These are phyloP conservation scores for Erebia epiphron DNA, from an alignment of 2,888 invertebrate species.

Conservation along the genomic window DNA sequence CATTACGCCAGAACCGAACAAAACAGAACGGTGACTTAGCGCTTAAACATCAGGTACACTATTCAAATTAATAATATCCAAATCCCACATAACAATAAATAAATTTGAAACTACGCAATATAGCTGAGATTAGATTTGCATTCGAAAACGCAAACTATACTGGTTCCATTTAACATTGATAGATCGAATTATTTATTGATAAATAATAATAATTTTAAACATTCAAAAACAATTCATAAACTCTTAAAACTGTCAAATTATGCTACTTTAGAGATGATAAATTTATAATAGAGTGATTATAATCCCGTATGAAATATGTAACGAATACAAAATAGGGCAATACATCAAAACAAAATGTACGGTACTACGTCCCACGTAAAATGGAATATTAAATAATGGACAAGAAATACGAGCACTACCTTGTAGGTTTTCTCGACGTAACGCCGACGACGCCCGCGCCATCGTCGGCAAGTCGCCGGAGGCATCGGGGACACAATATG, in stretches of 20 bases:
- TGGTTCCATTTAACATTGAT: not conserved
- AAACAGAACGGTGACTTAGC: not conserved
- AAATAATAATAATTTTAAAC: not conserved
- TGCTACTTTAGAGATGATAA: not conserved
- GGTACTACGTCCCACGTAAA: constrained; percentile 20
- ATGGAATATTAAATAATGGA: constrained; percentile 23
- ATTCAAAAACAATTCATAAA: constrained; percentile 1
- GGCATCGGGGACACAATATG: constrained; percentile 16
- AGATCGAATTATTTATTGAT: not conserved
- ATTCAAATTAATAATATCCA: not conserved
- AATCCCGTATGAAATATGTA: not conserved
- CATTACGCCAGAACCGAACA: not conserved
- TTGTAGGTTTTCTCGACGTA: constrained; percentile 22
- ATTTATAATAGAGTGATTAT: constrained; percentile 1
- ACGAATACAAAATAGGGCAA: constrained; percentile 14
- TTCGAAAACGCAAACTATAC: not conserved
- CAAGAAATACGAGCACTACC: constrained; percentile 26
- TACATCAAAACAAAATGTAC: constrained; percentile 22
- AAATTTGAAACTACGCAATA: not conserved
- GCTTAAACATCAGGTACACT: not conserved
- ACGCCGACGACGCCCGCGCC: constrained; percentile 17
- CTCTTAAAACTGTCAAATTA: constrained; percentile 11
- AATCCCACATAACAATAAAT: not conserved
- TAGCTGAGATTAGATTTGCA: not conserved
- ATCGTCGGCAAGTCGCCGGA: constrained; percentile 20